Percentiles rank a stretch among this genome's conserved stretches.
Evolutionary conservation across 1,140 invertebrate species (phyloP).

Genomic region (Caenorhabditis inopinata): DNA sequence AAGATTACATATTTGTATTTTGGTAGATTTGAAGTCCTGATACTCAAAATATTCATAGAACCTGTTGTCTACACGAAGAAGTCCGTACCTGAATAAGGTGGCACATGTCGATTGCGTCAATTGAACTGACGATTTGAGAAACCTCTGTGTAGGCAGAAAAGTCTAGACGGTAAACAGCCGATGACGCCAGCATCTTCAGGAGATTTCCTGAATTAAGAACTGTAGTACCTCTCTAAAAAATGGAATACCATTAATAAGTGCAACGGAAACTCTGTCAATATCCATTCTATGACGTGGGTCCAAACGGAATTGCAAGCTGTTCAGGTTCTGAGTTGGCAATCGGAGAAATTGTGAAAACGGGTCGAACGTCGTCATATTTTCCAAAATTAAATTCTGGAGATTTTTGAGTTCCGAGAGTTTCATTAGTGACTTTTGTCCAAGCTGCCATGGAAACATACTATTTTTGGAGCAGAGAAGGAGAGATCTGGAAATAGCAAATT

Average conservation of each 20-base stretch:
- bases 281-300: not conserved
- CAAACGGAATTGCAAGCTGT: not conserved
- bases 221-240: not conserved
- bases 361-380: slow-evolving; percentile 16
- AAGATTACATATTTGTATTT: too few species aligned
- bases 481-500: not conserved
- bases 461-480: not conserved
- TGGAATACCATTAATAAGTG: not conserved
- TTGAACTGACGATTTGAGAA: not conserved
- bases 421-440: not conserved
- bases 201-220: not conserved
- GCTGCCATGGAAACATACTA: not conserved
- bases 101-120: not conserved
- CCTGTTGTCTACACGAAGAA: too few species aligned
- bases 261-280: not conserved
- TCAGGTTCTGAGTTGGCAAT: not conserved
- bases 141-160: not conserved
- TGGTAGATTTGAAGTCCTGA: too few species aligned
- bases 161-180: not conserved
- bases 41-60: too few species aligned
- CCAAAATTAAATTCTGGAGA: not conserved
- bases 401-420: not conserved
- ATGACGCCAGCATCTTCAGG: not conserved
- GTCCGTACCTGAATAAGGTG: not conserved
- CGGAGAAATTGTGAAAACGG: not conserved